A percentile compares a stretch with the other conserved stretches of the same genome.
These are phyloP conservation scores for Sipha flava DNA, from an alignment of 1,140 invertebrate genomes.

Conservation along the genomic window DNA sequence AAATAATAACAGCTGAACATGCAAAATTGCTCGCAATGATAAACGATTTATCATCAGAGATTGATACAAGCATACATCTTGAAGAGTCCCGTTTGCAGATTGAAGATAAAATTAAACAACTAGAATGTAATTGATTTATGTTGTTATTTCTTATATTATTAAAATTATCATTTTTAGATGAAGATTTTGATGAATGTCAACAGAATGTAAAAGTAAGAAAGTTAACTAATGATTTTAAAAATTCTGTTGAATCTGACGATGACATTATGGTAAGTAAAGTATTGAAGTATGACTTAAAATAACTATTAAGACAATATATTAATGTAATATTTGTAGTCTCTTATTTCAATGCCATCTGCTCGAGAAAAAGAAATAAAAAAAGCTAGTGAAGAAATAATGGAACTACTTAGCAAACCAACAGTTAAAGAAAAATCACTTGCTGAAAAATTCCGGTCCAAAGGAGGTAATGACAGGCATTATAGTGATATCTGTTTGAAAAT, in stretches of 20 bases:
- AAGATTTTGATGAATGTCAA: slow-evolving; percentile 41
- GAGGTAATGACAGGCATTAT: slow-evolving; percentile 48
- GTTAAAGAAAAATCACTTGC: slow-evolving; percentile 89
- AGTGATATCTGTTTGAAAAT: too few relatives aligned
- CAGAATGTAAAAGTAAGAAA: slow-evolving; percentile 44
- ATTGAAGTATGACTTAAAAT: background rate
- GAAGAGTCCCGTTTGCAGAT: background rate
- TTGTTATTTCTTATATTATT: background rate
- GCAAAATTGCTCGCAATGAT: slow-evolving; percentile 60
- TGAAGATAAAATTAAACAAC: slow-evolving; percentile 10
- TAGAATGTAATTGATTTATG: slow-evolving; percentile 3
- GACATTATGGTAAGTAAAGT: slow-evolving; percentile 55
- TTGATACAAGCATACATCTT: background rate
- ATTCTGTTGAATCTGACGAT: slow-evolving; percentile 48
- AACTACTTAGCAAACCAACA: slow-evolving; percentile 87
- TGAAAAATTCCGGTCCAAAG: slow-evolving; percentile 90
- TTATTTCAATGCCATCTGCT: slow-evolving; percentile 86
- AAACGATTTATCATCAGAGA: slow-evolving; percentile 46
- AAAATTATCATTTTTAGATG: background rate
- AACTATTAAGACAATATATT: background rate
- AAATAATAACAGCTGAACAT: slow-evolving; percentile 61
- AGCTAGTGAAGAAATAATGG: slow-evolving; percentile 90
- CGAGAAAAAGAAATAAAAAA: slow-evolving; percentile 92
- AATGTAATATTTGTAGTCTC: slow-evolving; percentile 51
- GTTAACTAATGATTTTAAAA: slow-evolving; percentile 35